Conservation (phyloP, 2,113 vertebrate species). For the Apodemus sylvaticus region DNA sequence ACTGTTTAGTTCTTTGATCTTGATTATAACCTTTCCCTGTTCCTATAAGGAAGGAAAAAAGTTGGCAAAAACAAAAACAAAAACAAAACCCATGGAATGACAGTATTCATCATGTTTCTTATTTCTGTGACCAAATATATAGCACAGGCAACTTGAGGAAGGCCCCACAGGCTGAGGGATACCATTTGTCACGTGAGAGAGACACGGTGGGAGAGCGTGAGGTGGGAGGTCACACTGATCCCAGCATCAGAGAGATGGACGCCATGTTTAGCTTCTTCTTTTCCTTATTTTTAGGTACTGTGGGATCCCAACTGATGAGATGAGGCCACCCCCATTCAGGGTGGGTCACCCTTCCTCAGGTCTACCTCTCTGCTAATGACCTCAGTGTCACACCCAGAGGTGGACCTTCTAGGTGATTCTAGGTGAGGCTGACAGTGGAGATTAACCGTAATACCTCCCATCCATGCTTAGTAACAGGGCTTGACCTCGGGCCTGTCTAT, state of each 20-base stretch:
- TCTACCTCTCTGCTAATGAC: background rate
- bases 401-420: background rate
- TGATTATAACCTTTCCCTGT: background rate
- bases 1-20: constrained; percentile 36
- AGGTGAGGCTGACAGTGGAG: background rate
- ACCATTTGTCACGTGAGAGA: background rate
- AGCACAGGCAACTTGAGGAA: background rate
- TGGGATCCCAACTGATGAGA: background rate
- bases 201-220: background rate
- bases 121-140: background rate
- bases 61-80: background rate
- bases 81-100: background rate
- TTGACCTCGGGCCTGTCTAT: background rate
- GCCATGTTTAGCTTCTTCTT: background rate
- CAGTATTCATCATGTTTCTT: no score
- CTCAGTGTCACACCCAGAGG: background rate
- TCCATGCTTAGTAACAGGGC: background rate
- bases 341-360: background rate
- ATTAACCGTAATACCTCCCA: no score
- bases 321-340: background rate
- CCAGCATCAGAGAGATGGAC: background rate
- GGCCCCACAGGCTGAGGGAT: background rate
- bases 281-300: background rate
- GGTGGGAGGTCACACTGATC: no score
- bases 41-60: background rate